Evolutionary conservation across 2,888 invertebrate species (phyloP).

Genomic region (Brachypalpus laphriformis): DNA sequence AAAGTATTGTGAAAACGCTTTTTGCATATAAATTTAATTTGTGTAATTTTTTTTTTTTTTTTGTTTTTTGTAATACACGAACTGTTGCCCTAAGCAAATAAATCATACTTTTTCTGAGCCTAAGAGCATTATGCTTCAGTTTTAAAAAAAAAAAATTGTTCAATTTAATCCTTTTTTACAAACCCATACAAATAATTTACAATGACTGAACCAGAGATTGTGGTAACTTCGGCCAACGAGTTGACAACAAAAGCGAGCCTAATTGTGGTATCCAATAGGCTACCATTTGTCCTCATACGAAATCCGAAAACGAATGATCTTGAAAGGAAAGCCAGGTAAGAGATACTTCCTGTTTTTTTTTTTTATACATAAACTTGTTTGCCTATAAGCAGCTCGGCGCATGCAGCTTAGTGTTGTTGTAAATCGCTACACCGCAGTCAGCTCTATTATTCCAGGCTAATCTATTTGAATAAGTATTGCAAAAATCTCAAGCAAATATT

Average conservation of each 20-base stretch:
- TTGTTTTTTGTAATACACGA: not conserved
- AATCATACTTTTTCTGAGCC: not conserved
- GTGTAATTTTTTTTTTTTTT: not conserved
- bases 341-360: constrained; percentile 17
- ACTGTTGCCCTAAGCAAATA: not conserved
- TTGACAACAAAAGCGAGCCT: constrained; percentile 86
- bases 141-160: constrained; percentile 1
- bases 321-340: constrained; percentile 93
- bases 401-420: not conserved
- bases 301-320: constrained; percentile 88
- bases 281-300: constrained; percentile 93
- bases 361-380: not conserved
- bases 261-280: constrained; percentile 95
- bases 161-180: not conserved
- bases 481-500: constrained; percentile 41
- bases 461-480: constrained; percentile 8
- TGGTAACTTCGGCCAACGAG: constrained; percentile 80
- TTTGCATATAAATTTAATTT: not conserved
- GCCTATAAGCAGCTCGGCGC: not conserved
- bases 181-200: not conserved
- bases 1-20: constrained; percentile 17
- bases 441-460: constrained; percentile 1
- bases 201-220: constrained; percentile 82
- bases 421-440: not conserved
- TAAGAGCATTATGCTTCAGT: constrained; percentile 57